A percentile compares a stretch with the other conserved stretches of the same genome.
Conservation (phyloP, 2,113 vertebrate species). For the Taxidea taxus region DNA sequence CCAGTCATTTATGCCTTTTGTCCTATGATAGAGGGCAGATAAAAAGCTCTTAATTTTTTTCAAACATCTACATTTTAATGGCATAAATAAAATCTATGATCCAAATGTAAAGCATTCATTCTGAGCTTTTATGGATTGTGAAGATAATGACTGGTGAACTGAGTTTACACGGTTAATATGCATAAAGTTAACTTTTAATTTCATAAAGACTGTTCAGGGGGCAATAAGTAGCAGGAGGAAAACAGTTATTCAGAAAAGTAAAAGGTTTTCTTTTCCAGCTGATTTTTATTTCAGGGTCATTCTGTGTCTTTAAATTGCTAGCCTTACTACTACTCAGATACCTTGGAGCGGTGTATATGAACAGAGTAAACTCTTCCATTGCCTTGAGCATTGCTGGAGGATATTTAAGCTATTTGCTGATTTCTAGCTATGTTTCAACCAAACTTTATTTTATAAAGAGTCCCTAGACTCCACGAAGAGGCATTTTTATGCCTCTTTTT, state of each 20-base stretch:
- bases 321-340: background rate
- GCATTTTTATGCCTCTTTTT: conserved; percentile 51
- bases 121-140: background rate
- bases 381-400: conserved; percentile 56
- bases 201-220: background rate
- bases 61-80: background rate
- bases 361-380: background rate
- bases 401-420: conserved; percentile 53
- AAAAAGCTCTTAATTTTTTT: background rate
- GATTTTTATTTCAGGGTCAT: background rate
- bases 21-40: background rate
- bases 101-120: background rate
- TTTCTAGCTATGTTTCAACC: conserved; percentile 57
- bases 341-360: background rate
- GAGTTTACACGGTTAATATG: background rate
- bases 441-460: conserved; percentile 63
- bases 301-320: background rate
- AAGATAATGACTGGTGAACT: background rate
- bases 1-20: background rate
- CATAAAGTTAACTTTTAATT: conserved; percentile 3
- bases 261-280: background rate
- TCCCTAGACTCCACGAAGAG: background rate
- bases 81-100: background rate
- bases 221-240: background rate
- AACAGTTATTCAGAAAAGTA: background rate